These are phyloP conservation scores for Caenorhabditis japonica DNA, from an alignment of 2,888 invertebrate genomes.

Conservation along the genomic window DNA sequence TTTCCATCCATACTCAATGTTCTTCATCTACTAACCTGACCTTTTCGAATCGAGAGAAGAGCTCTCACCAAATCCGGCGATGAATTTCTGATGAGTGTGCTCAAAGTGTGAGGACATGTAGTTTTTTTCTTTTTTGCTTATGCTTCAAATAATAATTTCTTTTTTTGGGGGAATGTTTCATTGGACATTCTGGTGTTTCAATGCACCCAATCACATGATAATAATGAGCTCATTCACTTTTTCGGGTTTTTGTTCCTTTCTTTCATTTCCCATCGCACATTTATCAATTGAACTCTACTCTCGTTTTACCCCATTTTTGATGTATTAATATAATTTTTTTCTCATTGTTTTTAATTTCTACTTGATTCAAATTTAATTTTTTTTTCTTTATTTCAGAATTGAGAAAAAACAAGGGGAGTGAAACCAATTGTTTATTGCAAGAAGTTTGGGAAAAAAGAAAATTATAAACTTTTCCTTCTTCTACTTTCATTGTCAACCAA, in stretches of 20 bases:
- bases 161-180: constrained; percentile 36
- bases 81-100: constrained; percentile 28
- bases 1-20: too few relatives aligned
- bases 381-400: constrained; percentile 6
- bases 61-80: constrained; percentile 17
- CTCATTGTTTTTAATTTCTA: not conserved
- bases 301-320: constrained; percentile 3
- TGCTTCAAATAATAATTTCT: constrained; percentile 48
- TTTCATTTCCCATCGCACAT: constrained; percentile 6
- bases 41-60: too few relatives aligned
- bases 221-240: too few relatives aligned
- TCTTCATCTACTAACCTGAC: too few relatives aligned
- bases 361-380: not conserved
- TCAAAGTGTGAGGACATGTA: too few relatives aligned
- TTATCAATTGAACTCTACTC: constrained; percentile 17
- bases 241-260: too few relatives aligned
- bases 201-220: constrained; percentile 15
- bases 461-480: too few relatives aligned
- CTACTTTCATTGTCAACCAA: not conserved
- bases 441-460: too few relatives aligned
- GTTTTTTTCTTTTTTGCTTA: constrained; percentile 32
- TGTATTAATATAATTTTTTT: not conserved
- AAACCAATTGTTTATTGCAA: too few relatives aligned
- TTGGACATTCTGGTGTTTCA: constrained; percentile 6
- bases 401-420: too few relatives aligned